Base-by-base conservation (phyloP, 2,888 invertebrate genomes). In the Julus scandinavius region DNA sequence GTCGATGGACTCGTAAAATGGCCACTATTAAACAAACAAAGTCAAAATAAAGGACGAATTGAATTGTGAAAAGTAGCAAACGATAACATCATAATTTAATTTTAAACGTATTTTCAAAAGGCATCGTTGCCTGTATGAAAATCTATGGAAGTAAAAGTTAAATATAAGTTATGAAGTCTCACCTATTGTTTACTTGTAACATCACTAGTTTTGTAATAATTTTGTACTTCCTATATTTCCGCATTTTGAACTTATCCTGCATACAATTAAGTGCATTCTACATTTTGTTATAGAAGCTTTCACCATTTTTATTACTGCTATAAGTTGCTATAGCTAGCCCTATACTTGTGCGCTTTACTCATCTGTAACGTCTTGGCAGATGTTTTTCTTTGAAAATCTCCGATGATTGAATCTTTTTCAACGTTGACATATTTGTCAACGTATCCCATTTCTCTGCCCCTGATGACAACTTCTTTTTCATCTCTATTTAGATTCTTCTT, bases 381-480 rank as follows among this genome's bases (percentile, higher is more conserved):
- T 72, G 72, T 72, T 17, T 72, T 72, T 29, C 72, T 72, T 72
- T 72, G 9, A 72, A 72, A 72, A 29, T 72, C 29, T 72, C 29
- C 72, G 7, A 72, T 72, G 72, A 72, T 72, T 72, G 72, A 72
- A 72, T 72, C 72, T 72, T 72, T 72, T 72, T 72, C 72, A 72
- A 72, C 72, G 72, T 72, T 72, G 72, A 72, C 72, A 72, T 72
- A 72, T 72, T 72, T 72, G 72, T n/a, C 72, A 72, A 72, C 29
- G n/a, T 72, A 72, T 72, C 72, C 29, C 29, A 72, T 72, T 72
- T 72, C 29, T 72, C 29, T 29, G 72, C 72, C 29, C 72, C 72
- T 72, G 72, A 72, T 72, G 72, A 72, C 72, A 72, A n/a, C 72
- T 29, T 72, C 29, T 72, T 72, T 72, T 72, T 72, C 72, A 72